Conservation (phyloP, 2,113 vertebrate genomes). For the Macheiramphus alcinus region DNA sequence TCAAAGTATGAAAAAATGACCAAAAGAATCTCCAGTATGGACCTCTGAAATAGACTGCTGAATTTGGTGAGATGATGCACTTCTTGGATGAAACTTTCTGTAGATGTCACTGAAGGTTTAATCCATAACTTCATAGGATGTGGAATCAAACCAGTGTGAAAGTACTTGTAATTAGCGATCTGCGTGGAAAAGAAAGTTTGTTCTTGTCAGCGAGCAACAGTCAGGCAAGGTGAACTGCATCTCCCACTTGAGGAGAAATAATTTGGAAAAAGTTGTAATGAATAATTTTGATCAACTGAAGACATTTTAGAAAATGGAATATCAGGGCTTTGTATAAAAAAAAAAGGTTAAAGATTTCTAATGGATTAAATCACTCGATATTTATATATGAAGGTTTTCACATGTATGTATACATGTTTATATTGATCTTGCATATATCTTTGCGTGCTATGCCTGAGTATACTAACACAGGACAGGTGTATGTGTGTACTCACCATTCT, state of each 20-base stretch:
- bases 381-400: background rate
- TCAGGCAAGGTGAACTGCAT: background rate
- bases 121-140: background rate
- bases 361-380: background rate
- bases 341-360: background rate
- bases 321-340: background rate
- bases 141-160: background rate
- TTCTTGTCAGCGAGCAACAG: background rate
- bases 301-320: background rate
- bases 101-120: background rate
- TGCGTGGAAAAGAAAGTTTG: background rate
- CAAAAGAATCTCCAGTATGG: background rate
- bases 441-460: background rate
- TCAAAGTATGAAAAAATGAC: background rate
- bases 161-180: background rate
- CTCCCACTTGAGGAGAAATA: background rate
- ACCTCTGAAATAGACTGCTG: background rate
- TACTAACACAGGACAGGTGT: background rate
- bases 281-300: background rate
- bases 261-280: background rate
- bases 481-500: accelerated
- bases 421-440: background rate
- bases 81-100: background rate
- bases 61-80: background rate
- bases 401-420: background rate